phyloP scores from a whole-genome alignment of 2,888 invertebrate species.

The Abrostola tripartita region DNA sequence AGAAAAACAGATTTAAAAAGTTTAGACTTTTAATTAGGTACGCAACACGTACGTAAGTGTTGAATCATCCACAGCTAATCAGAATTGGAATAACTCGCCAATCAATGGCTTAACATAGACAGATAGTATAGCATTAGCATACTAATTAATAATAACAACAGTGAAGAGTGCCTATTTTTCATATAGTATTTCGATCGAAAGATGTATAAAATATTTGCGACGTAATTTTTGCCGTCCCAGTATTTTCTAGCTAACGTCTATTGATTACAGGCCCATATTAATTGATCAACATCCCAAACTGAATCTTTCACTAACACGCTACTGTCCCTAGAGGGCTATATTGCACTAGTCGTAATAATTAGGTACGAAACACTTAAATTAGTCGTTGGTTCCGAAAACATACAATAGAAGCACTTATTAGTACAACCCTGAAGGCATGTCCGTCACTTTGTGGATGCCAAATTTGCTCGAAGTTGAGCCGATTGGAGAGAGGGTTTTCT shows the following conservation, averaged over 20 bases:
- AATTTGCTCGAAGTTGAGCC: conserved; percentile 74
- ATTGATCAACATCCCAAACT: conserved; percentile 39
- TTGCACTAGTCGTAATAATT: conserved; percentile 83
- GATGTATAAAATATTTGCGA: no score
- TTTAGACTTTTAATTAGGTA: no score
- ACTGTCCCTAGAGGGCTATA: conserved; percentile 71
- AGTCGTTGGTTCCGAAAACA: conserved; percentile 84
- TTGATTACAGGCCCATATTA: neutral
- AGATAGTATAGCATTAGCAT: no score
- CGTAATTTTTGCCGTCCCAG: no score
- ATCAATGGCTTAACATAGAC: no score
- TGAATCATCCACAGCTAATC: no score
- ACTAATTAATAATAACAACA: no score
- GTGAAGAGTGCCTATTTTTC: no score
- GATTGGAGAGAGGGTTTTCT: conserved; percentile 79
- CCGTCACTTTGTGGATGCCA: conserved; percentile 90
- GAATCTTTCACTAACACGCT: conserved; percentile 41
- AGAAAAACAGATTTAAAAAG: neutral
- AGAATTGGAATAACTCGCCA: no score
- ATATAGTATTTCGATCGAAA: no score
- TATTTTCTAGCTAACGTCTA: no score
- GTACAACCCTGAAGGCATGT: conserved; percentile 92
- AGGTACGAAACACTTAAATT: conserved; percentile 82
- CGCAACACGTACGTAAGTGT: no score
- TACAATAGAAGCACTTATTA: conserved; percentile 68